phyloP scores from a whole-genome alignment of 2,888 invertebrate species.

The Athripsodes cinereus region DNA sequence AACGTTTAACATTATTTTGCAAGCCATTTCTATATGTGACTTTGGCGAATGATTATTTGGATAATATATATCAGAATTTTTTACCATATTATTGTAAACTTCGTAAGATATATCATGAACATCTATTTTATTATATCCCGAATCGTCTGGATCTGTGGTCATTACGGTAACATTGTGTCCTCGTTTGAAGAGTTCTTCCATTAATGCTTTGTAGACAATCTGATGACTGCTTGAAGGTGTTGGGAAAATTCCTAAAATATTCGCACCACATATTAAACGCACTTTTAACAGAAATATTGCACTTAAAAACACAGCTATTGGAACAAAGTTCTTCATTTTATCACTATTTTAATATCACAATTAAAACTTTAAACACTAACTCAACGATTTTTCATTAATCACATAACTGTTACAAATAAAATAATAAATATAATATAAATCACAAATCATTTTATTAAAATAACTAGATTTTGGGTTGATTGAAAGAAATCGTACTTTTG shows the following conservation, averaged over 20 bases:
- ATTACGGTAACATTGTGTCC: slow-evolving; percentile 45
- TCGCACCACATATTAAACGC: slow-evolving; percentile 28
- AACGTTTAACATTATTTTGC: slow-evolving; percentile 8
- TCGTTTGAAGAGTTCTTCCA: slow-evolving; percentile 37
- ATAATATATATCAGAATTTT: not conserved
- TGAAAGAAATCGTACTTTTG: no score
- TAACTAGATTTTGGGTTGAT: no score
- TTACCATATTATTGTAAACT: slow-evolving; percentile 23
- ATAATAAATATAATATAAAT: no score
- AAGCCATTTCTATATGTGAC: not conserved
- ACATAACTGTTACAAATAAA: no score
- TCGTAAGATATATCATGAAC: slow-evolving; percentile 36
- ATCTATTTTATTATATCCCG: slow-evolving; percentile 33
- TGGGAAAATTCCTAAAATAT: slow-evolving; percentile 41
- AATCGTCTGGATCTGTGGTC: slow-evolving; percentile 38
- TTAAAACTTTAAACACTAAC: no score
- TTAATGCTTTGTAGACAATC: slow-evolving; percentile 39
- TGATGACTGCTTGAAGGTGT: slow-evolving; percentile 46
- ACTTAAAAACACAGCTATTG: not conserved
- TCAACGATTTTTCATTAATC: no score
- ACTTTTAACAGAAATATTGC: not conserved
- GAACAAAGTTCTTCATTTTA: not conserved
- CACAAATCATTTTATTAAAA: no score
- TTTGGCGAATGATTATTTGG: not conserved
- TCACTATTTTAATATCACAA: no score